phyloP scores from a whole-genome alignment of 1,140 invertebrate genomes.

The Drosophila arizonae region DNA sequence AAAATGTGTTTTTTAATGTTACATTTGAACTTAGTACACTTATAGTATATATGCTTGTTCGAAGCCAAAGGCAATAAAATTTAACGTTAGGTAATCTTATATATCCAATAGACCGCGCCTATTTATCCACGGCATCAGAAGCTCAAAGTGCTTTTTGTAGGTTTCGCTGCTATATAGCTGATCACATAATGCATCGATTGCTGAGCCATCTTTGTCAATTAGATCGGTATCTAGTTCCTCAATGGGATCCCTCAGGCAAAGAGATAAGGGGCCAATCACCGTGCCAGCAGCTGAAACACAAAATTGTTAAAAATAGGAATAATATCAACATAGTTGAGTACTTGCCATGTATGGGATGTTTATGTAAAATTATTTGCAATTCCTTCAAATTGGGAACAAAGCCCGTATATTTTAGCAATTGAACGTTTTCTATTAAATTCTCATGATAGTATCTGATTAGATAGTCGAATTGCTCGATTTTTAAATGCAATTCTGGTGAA shows the following conservation, averaged over 20 bases:
- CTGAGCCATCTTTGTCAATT: background rate
- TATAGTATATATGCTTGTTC: constrained; percentile 20
- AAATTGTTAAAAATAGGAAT: background rate
- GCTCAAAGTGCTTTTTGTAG: constrained; percentile 49
- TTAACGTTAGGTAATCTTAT: constrained; percentile 8
- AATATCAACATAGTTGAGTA: background rate
- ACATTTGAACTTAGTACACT: constrained; percentile 1
- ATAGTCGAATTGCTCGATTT: constrained; percentile 53
- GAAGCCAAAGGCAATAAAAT: constrained; percentile 35
- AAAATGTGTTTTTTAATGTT: background rate
- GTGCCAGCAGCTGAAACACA: constrained; percentile 28
- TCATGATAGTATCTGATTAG: constrained; percentile 59
- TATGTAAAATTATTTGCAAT: constrained; percentile 43
- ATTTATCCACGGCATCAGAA: constrained; percentile 53
- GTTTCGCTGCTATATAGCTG: constrained; percentile 30
- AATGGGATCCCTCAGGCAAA: constrained; percentile 35
- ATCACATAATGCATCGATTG: background rate
- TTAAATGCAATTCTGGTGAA: constrained; percentile 48
- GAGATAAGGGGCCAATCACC: constrained; percentile 25
- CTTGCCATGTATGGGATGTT: constrained; percentile 41
- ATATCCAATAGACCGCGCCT: constrained; percentile 43
- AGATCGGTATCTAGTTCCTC: constrained; percentile 31
- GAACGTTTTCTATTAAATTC: constrained; percentile 32
- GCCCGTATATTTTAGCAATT: constrained; percentile 41
- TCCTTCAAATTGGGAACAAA: constrained; percentile 47